Percentiles rank a stretch among this genome's conserved stretches.
These are phyloP conservation scores for Ormyrus nitidulus DNA, from an alignment of 2,888 invertebrate species.

Conservation along the genomic window DNA sequence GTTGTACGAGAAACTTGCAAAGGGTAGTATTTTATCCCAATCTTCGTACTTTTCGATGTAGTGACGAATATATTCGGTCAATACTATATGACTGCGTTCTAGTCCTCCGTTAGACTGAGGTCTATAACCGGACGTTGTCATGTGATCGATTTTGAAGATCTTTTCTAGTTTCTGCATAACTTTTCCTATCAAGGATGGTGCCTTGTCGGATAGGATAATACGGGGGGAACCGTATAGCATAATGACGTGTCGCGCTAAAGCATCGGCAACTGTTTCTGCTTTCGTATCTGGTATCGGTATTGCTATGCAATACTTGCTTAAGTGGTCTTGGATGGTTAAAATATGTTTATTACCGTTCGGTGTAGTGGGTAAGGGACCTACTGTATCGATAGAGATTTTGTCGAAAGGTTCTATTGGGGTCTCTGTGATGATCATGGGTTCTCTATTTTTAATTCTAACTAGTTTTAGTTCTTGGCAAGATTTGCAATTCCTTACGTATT, in stretches of 20 bases:
- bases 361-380: conserved; percentile 58
- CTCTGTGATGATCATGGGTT: conserved; percentile 57
- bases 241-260: conserved; percentile 44
- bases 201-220: conserved; percentile 48
- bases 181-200: conserved; percentile 40
- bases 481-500: conserved; percentile 53
- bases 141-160: conserved; percentile 50
- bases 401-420: conserved; percentile 53
- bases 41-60: conserved; percentile 46
- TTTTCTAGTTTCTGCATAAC: conserved; percentile 40
- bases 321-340: conserved; percentile 55
- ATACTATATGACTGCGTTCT: conserved; percentile 34
- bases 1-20: conserved; percentile 54
- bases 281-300: conserved; percentile 44
- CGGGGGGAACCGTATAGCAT: conserved; percentile 48
- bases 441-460: conserved; percentile 38
- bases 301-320: conserved; percentile 54
- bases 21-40: conserved; percentile 52
- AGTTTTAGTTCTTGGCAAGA: conserved; percentile 56
- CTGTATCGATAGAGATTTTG: conserved; percentile 58
- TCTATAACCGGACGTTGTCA: not conserved
- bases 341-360: conserved; percentile 53
- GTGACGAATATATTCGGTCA: conserved; percentile 45
- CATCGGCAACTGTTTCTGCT: conserved; percentile 48
- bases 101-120: conserved; percentile 49